Base-by-base conservation (phyloP, 2,888 invertebrate genomes). In the Alitta virens region DNA sequence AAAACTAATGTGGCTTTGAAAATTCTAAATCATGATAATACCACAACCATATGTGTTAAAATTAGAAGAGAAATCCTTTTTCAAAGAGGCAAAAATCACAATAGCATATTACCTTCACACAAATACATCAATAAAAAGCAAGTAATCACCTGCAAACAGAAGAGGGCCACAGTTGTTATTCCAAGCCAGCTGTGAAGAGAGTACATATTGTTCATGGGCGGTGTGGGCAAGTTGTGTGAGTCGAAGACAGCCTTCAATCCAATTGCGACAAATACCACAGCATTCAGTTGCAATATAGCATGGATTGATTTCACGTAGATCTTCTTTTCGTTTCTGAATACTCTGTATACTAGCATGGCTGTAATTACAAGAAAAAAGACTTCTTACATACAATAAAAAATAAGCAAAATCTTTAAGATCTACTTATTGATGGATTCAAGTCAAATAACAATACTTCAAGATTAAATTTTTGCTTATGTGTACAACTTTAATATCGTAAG, bases 311-410 rank as follows among this genome's bases (percentile, higher is more conserved):
- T 94, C 74, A 93, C 83, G 65, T 86, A 85, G 72, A 86, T 86
- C 82, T 94, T 94, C 62, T 86, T 85, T 65, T 87, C 84, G 71
- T 87, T 86, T 51, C 92, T 86, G 73, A 90, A 88, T 24, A 89
- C 88, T 64, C 94, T 86, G 82, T 92, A 94, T 14, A 91, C 86
- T 64, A 94, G 82, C 74, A 93, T 90, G 40, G 90, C 92, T 92
- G 82, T 5, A 85, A 33, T 33, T 5, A 33, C 33, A 75, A 51
- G 52, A 50, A 66, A 67, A 50, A 21, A 50, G 12, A 9, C 9
- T 50, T 14, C 40, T 12, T 40, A 40, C 16, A 40, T 40, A 12
- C 16, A 40, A 40, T 12, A 12, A 16, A 9, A 40, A 40, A 40
- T n/a, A n/a, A n/a, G n/a, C n/a, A n/a, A n/a, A n/a, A n/a, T n/a